These are phyloP conservation scores for Eubasilissa regina DNA, from an alignment of 1,140 invertebrate genomes.

Conservation along the genomic window DNA sequence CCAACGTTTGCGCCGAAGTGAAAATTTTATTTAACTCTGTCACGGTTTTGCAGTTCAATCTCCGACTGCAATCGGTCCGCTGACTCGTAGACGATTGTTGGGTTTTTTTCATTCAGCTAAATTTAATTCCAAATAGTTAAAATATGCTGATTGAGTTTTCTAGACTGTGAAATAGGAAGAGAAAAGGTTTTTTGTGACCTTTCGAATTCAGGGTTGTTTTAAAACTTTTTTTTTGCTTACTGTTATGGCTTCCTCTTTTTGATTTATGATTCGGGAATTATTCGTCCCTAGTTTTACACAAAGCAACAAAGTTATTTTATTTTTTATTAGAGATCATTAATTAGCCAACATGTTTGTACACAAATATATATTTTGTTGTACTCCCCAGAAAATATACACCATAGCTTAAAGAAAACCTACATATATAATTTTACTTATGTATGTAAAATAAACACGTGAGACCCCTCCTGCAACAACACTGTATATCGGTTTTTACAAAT, in stretches of 20 bases:
- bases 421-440: no score
- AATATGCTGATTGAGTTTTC: slow-evolving; percentile 26
- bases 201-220: not conserved
- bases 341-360: no score
- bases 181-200: not conserved
- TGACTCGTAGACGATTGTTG: slow-evolving; percentile 11
- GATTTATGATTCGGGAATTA: slow-evolving; percentile 7
- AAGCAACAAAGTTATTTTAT: not conserved
- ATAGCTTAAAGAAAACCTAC: no score
- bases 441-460: no score
- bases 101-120: slow-evolving; percentile 10
- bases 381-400: no score
- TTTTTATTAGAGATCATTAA: not conserved
- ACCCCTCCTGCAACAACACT: no score
- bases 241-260: slow-evolving; percentile 4
- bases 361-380: no score
- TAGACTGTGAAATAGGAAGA: slow-evolving; percentile 21
- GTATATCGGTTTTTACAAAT: no score
- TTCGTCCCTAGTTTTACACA: not conserved
- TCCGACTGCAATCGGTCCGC: not conserved
- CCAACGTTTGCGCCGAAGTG: not conserved
- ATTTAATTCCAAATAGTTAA: slow-evolving; percentile 6
- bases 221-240: not conserved
- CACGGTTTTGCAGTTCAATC: not conserved
- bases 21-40: not conserved